These are phyloP conservation scores for Nycticryphes semicollaris DNA, from an alignment of 2,113 vertebrate species.

Conservation along the genomic window DNA sequence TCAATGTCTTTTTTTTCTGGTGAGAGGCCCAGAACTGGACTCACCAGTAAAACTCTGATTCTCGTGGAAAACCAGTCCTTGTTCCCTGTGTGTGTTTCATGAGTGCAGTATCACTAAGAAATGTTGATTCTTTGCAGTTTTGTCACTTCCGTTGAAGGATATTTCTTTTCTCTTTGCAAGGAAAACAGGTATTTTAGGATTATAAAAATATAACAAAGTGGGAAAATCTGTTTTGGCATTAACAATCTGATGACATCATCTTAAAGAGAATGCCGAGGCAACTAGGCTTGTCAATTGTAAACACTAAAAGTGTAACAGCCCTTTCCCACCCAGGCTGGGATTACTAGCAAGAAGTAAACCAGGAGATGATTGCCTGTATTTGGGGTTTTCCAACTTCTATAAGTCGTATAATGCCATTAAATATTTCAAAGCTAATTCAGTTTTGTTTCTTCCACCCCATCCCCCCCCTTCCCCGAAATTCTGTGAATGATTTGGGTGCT, in stretches of 20 bases:
- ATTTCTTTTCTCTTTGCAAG: neutral
- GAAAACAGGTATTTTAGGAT: neutral
- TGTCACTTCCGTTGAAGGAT: neutral
- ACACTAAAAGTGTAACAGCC: neutral
- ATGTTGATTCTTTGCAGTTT: neutral
- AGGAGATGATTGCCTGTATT: neutral
- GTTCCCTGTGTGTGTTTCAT: neutral
- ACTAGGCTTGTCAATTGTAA: neutral
- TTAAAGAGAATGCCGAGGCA: neutral
- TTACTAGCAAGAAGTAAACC: neutral
- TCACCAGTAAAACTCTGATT: neutral
- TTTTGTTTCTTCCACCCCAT: too few relatives aligned
- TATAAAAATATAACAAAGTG: neutral
- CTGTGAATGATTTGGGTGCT: slow-evolving; percentile 4
- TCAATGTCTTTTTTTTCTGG: too few relatives aligned
- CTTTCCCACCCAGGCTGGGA: neutral
- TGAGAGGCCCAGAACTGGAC: too few relatives aligned
- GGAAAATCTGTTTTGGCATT: neutral
- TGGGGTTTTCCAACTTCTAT: neutral
- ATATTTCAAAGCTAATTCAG: neutral
- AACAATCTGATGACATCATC: neutral
- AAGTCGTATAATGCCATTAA: neutral
- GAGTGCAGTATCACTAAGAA: neutral
- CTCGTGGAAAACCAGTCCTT: neutral
- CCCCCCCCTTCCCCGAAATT: neutral